Evolutionary conservation across 2,113 vertebrate genomes (phyloP).

Genomic region (Theristicus caerulescens): DNA sequence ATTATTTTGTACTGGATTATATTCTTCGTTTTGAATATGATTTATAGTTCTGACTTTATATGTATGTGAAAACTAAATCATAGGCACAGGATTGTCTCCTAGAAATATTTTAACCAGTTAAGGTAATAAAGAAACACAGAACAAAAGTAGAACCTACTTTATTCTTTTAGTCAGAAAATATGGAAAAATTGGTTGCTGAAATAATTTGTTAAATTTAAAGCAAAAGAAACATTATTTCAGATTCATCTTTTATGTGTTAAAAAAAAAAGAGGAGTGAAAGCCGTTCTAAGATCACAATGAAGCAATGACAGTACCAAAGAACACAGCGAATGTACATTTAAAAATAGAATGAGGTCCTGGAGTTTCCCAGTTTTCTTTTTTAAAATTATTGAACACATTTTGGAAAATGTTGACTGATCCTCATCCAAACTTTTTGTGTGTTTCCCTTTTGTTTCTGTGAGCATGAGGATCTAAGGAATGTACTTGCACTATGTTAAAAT

Average conservation of each 20-base stretch:
- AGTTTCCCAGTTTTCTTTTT: background rate
- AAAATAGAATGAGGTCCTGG: background rate
- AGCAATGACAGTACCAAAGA: background rate
- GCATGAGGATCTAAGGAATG: background rate
- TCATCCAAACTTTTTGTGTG: background rate
- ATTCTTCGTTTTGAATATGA: background rate
- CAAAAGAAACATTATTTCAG: background rate
- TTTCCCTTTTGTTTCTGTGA: background rate
- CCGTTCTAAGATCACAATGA: background rate
- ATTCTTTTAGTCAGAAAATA: background rate
- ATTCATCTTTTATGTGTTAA: background rate
- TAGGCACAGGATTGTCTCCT: background rate
- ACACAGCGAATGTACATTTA: background rate
- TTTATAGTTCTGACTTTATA: background rate
- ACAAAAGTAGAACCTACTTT: background rate
- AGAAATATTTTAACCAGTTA: background rate
- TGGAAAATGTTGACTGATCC: background rate
- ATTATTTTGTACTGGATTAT: background rate
- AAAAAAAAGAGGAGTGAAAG: background rate
- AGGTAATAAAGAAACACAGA: background rate
- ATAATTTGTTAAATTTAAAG: background rate
- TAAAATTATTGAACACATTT: background rate
- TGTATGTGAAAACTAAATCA: background rate
- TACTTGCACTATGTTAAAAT: background rate
- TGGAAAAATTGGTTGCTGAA: background rate